Percentiles rank a stretch among this genome's conserved stretches.
Evolutionary conservation across 2,888 invertebrate genomes (phyloP).

Genomic region (Rhimphoctona megacephalus): DNA sequence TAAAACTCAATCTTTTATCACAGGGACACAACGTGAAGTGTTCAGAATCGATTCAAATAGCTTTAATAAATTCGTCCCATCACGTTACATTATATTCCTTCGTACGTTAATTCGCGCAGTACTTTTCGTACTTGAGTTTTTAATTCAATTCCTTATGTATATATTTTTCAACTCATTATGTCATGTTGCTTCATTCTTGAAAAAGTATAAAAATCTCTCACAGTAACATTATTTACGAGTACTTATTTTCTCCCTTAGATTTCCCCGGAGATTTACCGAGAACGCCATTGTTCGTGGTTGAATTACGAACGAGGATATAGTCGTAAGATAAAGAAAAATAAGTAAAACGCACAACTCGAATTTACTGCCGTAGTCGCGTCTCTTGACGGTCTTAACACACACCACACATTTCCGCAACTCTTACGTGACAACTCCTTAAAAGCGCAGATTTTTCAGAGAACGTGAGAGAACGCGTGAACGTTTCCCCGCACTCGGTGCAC

Average conservation of each 20-base stretch:
- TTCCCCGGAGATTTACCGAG: constrained; percentile 20
- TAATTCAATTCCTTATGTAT: neutral
- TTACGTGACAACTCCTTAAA: constrained; percentile 68
- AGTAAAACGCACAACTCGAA: constrained; percentile 48
- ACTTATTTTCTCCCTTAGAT: constrained; percentile 16
- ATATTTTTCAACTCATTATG: neutral
- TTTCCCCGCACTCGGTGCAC: constrained; percentile 35
- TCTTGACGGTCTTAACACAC: constrained; percentile 35
- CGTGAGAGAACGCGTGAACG: constrained; percentile 55
- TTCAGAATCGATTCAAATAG: neutral
- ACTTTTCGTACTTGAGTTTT: neutral
- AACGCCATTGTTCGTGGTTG: constrained; percentile 10
- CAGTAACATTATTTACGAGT: constrained; percentile 17
- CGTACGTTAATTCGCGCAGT: neutral
- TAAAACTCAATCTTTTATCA: neutral
- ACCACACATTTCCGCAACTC: constrained; percentile 55
- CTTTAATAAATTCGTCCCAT: neutral
- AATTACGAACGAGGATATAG: constrained; percentile 40
- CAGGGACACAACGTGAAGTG: neutral
- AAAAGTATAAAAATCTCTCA: neutral
- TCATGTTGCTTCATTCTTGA: neutral
- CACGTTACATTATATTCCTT: neutral
- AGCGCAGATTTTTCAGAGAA: constrained; percentile 63
- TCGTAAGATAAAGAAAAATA: constrained; percentile 23
- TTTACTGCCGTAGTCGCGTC: constrained; percentile 43